Conservation (phyloP, 2,797 vertebrate species). For the Toxotes lorentzi region DNA sequence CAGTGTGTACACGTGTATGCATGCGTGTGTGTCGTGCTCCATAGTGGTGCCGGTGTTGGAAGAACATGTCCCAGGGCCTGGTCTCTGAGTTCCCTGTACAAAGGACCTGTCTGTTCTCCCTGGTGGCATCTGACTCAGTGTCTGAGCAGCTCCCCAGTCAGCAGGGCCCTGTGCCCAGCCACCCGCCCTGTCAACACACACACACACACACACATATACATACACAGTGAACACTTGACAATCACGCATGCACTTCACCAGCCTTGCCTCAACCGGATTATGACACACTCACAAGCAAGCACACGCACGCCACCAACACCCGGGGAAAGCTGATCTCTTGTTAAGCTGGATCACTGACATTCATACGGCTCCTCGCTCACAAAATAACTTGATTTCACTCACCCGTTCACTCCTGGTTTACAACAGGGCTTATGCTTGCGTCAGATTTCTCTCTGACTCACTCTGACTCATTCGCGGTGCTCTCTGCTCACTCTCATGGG, state of each 20-base stretch:
- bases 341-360: slow-evolving; percentile 78
- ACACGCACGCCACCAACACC: slow-evolving; percentile 55
- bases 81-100: slow-evolving; percentile 72
- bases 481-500: slow-evolving; percentile 29
- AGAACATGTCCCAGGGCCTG: slow-evolving; percentile 86
- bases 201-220: slow-evolving; percentile 51
- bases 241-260: slow-evolving; percentile 52
- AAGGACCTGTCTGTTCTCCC: slow-evolving; percentile 83
- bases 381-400: slow-evolving; percentile 71
- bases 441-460: slow-evolving; percentile 72
- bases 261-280: slow-evolving; percentile 68
- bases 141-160: slow-evolving; percentile 84
- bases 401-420: slow-evolving; percentile 55
- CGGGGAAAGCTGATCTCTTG: slow-evolving; percentile 71
- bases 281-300: slow-evolving; percentile 50
- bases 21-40: slow-evolving; percentile 77
- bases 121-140: slow-evolving; percentile 86
- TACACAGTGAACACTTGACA: slow-evolving; percentile 49
- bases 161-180: slow-evolving; percentile 76
- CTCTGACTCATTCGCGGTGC: slow-evolving; percentile 64
- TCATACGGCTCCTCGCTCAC: slow-evolving; percentile 66
- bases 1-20: slow-evolving; percentile 25
- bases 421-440: slow-evolving; percentile 62
- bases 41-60: slow-evolving; percentile 87
- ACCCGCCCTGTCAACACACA: slow-evolving; percentile 71